Base-by-base conservation (phyloP, 2,888 invertebrate species). In the Malthinus flaveolus region DNA sequence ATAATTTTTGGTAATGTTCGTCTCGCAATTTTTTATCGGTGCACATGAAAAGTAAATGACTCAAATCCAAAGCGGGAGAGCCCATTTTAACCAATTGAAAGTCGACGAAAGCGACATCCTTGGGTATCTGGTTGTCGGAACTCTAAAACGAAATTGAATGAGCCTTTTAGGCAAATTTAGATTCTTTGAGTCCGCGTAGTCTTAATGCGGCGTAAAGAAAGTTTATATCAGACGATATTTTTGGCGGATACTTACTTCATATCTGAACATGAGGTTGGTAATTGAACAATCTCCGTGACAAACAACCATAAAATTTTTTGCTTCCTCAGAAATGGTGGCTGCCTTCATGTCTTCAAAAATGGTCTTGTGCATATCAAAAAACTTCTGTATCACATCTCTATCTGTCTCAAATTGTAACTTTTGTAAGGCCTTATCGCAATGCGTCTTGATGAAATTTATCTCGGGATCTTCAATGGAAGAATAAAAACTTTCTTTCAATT, bases 1-100 rank as follows among this genome's bases (percentile, higher is more conserved):
- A 32, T 13, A 76, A 45, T n/a, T 67, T 54, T 5, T 73, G 63
- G 35, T 61, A 74, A 49, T 73, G 60, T 47, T 67, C 48, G 15
- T 62, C 53, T 4, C 75, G 66, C 11, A 72, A 63, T 33, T 71
- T 59, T 12, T 67, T 66, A 11, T 69, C 66, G 31, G 71, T 70
- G 47, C 70, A 70, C 6, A 67, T 66, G 49, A 70, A 74, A 10
- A 75, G 52, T 49, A 73, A 62, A 46, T 76, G 74, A 8, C 68
- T 60, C 37, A 76, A 42, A 53, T 77, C 77, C 36, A 68, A 51
- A 4, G 66, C 71, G 0, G 72, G 71, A 7, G 70, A 64, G 8
- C 56, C 54, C 7, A 51, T 32, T 36, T 59, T 34, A 10, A 58
- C 39, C 7, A 66, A 44, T 59, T 69, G 68, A 57, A 63, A 69